phyloP scores from a whole-genome alignment of 2,888 invertebrate species.

The Megaustenia siamemsis region DNA sequence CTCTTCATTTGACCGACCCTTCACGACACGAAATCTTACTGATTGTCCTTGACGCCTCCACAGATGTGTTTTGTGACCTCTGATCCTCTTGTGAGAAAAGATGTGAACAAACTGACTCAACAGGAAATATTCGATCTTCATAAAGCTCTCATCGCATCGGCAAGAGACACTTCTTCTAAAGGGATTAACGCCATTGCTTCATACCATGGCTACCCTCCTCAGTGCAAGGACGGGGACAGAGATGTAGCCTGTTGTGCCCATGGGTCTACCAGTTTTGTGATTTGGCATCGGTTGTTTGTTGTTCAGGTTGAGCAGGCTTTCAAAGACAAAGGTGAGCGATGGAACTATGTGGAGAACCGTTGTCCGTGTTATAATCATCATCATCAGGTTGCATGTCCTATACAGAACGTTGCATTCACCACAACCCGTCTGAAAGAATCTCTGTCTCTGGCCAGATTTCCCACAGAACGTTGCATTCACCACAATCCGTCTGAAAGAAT shows the following conservation, averaged over 20 bases:
- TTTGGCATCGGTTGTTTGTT: constrained; percentile 59
- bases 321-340: constrained; percentile 30
- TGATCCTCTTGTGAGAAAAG: not conserved
- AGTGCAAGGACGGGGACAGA: constrained; percentile 21
- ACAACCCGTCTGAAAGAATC: too few species aligned
- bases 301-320: constrained; percentile 58
- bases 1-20: too few species aligned
- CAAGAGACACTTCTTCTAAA: constrained; percentile 7
- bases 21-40: too few species aligned
- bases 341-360: not conserved
- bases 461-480: too few species aligned
- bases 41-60: too few species aligned
- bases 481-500: too few species aligned
- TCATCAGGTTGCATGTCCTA: too few species aligned
- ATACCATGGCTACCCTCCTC: constrained; percentile 51
- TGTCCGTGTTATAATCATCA: not conserved
- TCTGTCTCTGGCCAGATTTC: too few species aligned
- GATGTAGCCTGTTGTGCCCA: constrained; percentile 57
- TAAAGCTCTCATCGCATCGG: constrained; percentile 15
- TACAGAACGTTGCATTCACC: too few species aligned
- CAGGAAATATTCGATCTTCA: constrained; percentile 29
- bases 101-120: constrained; percentile 3
- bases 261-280: constrained; percentile 57
- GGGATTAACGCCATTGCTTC: constrained; percentile 40
- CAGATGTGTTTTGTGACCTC: not conserved